phyloP scores from a whole-genome alignment of 2,113 vertebrate genomes.

The Heterocephalus glaber region DNA sequence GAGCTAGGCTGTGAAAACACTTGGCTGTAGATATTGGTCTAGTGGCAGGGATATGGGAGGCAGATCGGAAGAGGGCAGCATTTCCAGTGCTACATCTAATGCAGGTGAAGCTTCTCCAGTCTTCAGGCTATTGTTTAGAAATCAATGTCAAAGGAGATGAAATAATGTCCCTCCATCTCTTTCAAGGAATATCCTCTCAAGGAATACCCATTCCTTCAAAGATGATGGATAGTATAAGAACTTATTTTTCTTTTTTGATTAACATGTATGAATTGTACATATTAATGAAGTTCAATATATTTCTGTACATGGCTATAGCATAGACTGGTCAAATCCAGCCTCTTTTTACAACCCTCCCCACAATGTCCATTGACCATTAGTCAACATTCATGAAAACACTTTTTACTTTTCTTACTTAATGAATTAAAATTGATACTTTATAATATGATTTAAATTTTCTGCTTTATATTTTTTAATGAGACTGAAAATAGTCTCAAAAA shows the following conservation, averaged over 20 bases:
- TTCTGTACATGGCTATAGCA: neutral
- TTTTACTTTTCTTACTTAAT: constrained; percentile 7
- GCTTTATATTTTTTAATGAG: neutral
- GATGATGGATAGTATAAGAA: neutral
- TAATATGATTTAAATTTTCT: neutral
- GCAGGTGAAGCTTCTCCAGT: neutral
- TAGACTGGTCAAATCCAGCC: neutral
- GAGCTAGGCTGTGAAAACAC: neutral
- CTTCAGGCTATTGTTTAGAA: neutral
- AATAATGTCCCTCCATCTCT: neutral
- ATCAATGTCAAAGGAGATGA: neutral
- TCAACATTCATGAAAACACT: neutral
- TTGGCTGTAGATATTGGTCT: neutral
- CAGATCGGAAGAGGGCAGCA: neutral
- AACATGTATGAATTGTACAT: neutral
- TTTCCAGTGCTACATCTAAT: neutral
- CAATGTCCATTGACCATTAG: neutral
- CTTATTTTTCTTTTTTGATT: constrained; percentile 28
- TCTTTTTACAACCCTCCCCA: neutral
- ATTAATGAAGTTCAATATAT: neutral
- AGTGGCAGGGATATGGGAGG: no score
- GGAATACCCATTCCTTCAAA: neutral
- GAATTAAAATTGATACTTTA: constrained; percentile 3
- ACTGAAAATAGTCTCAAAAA: neutral
- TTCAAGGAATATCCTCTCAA: neutral